Evolutionary conservation across 1,140 invertebrate species (phyloP), one percentile per base, ranked within the genome.

Genomic region (Telenomus remus): DNA sequence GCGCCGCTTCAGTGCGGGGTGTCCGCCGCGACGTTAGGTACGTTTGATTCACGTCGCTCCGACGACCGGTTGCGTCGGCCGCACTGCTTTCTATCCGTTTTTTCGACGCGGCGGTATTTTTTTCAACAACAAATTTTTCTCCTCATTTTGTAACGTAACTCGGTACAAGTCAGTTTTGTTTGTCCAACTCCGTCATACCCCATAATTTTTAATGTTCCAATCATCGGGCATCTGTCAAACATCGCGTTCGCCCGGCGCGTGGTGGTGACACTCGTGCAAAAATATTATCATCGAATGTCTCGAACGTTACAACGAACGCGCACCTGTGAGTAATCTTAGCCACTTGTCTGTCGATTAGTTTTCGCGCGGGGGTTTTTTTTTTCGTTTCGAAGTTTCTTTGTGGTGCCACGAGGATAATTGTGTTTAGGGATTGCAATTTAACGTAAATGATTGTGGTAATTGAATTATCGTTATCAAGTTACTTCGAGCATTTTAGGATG

Each of bases 1-100:
- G 72, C 68, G 77, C 68, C 63, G 54, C 77, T 73, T 87, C 86
- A 87, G 86, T 87, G 83, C 85, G 85, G 84, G 84, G 83, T 86
- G 81, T 85, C 82, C 83, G 81, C 83, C 82, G 84, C 81, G 80
- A 86, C 84, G 85, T 81, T 80, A 80, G 82, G 71, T 66, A 85
- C 84, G 80, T 78, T 71, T 54, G 78, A 79, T 80, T 49, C 55
- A 76, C 84, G 80, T 76, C 84, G 80, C 80, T 80, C 78, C 77
- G 78, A 78, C 76, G 76, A 79, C 79, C 79, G 79, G 77, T 65
- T 57, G 66, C 76, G 63, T 73, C 74, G 77, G 77, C 69, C 57
- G 56, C 46, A 60, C 61, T 59, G 49, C 61, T 78, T 71, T 63
- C 9, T 51, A 49, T 44, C 63, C 42, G 56, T 72, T 71, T 50